A percentile compares a stretch with the other conserved stretches of the same genome.
phyloP scores from a whole-genome alignment of 2,888 invertebrate genomes.

The Vanessa cardui region DNA sequence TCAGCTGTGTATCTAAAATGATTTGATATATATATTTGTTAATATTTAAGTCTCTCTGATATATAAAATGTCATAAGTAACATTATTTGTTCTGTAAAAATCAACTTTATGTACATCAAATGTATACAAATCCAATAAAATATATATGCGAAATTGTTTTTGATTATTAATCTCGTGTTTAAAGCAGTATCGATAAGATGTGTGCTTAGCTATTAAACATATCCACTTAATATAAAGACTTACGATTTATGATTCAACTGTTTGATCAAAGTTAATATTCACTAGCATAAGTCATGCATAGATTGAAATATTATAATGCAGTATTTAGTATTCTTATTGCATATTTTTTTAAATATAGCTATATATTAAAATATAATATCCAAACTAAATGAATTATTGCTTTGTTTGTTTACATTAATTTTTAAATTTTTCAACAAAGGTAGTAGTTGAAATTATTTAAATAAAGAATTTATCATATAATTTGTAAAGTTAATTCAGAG shows the following conservation, averaged over 20 bases:
- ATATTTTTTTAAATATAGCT: neutral
- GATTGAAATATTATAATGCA: constrained; percentile 2
- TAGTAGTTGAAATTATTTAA: no score
- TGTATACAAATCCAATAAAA: neutral
- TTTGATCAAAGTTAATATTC: constrained; percentile 7
- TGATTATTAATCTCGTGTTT: neutral
- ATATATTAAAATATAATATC: neutral
- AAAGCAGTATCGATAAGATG: neutral
- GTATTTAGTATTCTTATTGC: constrained; percentile 1
- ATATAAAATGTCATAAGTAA: neutral
- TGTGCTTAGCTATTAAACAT: neutral
- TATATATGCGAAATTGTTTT: neutral
- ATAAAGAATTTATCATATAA: no score
- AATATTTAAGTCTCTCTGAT: neutral
- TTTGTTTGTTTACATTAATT: neutral
- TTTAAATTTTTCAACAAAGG: no score
- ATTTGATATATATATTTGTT: no score
- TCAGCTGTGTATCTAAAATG: no score
- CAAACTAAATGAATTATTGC: neutral
- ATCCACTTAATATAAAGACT: neutral
- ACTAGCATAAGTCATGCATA: constrained; percentile 1
- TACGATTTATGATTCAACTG: neutral
- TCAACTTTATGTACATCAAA: neutral
- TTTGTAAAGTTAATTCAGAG: no score
- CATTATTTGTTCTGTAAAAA: neutral